A percentile compares a stretch with the other conserved stretches of the same genome.
These are phyloP conservation scores for Drosophila pegasa DNA, from an alignment of 2,888 invertebrate genomes.

Conservation along the genomic window DNA sequence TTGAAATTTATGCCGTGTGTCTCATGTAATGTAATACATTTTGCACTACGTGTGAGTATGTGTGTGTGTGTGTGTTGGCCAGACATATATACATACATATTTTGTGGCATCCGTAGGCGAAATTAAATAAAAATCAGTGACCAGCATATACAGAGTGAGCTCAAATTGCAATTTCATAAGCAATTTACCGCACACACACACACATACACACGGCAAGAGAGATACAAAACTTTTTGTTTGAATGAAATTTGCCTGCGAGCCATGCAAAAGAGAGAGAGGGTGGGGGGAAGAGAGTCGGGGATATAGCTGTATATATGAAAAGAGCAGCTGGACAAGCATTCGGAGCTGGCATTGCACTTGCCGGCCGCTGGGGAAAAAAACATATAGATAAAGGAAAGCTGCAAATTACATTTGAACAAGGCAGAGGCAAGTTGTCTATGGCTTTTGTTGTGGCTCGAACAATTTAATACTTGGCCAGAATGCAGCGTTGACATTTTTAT, in stretches of 20 bases:
- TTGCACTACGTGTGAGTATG: conserved; percentile 29
- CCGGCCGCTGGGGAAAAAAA: conserved; percentile 38
- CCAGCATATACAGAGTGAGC: conserved; percentile 65
- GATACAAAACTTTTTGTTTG: conserved; percentile 61
- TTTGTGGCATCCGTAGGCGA: conserved; percentile 60
- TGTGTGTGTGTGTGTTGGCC: conserved; percentile 1
- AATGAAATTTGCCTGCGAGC: conserved; percentile 61
- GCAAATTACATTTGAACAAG: conserved; percentile 76
- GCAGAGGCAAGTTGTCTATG: conserved; percentile 50
- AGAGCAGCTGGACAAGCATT: conserved; percentile 56
- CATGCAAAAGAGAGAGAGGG: conserved; percentile 8
- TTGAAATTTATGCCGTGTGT: conserved; percentile 67
- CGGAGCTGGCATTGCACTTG: conserved; percentile 47
- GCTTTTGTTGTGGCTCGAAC: conserved; percentile 52
- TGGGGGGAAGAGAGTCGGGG: not conserved
- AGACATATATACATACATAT: conserved; percentile 21
- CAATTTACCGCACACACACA: conserved; percentile 71
- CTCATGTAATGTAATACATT: conserved; percentile 73
- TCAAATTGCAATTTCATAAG: conserved; percentile 82
- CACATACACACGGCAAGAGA: conserved; percentile 22
- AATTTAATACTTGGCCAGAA: conserved; percentile 60
- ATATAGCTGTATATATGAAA: conserved; percentile 16
- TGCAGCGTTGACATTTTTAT: conserved; percentile 73
- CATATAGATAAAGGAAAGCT: conserved; percentile 46
- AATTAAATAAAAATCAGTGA: conserved; percentile 78